phyloP scores from a whole-genome alignment of 2,797 vertebrate genomes.

The Spinibarbus caldwelli region DNA sequence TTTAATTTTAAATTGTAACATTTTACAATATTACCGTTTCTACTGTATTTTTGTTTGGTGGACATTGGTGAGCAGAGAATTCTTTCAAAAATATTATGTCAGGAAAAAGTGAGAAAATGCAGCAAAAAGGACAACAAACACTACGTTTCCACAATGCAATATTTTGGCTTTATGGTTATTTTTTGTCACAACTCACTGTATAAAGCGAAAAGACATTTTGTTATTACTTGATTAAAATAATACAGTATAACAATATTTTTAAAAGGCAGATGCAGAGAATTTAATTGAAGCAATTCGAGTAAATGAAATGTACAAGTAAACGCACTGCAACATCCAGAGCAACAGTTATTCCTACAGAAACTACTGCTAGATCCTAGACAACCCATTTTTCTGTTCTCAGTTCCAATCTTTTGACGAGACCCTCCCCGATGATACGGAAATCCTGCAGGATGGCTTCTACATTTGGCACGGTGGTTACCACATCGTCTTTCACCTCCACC shows the following conservation, averaged over 20 bases:
- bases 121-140: not conserved
- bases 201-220: not conserved
- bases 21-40: not conserved
- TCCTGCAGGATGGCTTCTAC: slow-evolving; percentile 92
- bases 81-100: not conserved
- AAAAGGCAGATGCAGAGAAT: slow-evolving; percentile 16
- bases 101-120: not conserved
- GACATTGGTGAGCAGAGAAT: not conserved
- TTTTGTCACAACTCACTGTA: not conserved
- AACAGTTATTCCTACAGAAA: slow-evolving; percentile 1
- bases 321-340: not conserved
- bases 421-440: slow-evolving; percentile 87
- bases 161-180: not conserved
- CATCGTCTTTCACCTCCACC: slow-evolving; percentile 72
- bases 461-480: slow-evolving; percentile 83
- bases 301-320: slow-evolving; percentile 13
- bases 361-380: slow-evolving; percentile 72
- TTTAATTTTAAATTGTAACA: not conserved
- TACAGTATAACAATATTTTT: not conserved
- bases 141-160: not conserved
- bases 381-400: slow-evolving; percentile 89
- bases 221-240: not conserved
- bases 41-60: not conserved
- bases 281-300: not conserved
- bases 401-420: slow-evolving; percentile 86